phyloP scores from a whole-genome alignment of 2,888 invertebrate genomes.

The Drosophila sordidula region DNA sequence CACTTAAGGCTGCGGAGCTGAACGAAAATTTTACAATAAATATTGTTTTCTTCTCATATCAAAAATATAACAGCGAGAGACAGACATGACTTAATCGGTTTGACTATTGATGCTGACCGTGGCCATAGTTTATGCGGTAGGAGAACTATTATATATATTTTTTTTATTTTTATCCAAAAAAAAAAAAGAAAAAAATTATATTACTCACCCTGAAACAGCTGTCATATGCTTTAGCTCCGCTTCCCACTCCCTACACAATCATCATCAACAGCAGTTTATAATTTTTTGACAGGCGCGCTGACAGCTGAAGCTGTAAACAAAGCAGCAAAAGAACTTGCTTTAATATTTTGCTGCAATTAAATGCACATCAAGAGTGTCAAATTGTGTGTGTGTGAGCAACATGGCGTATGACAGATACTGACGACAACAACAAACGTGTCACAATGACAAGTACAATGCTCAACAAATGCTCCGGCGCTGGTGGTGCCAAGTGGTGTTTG shows the following conservation, averaged over 20 bases:
- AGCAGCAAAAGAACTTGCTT: slow-evolving; percentile 12
- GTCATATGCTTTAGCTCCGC: background rate
- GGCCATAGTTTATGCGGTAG: too few relatives aligned
- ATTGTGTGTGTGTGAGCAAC: slow-evolving; percentile 43
- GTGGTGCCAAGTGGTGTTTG: background rate
- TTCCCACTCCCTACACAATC: background rate
- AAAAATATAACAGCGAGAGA: background rate
- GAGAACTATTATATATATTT: too few relatives aligned
- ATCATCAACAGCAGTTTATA: slow-evolving; percentile 2
- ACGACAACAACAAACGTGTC: slow-evolving; percentile 25
- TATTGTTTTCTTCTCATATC: slow-evolving; percentile 4
- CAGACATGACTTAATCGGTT: background rate
- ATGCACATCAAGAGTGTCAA: slow-evolving; percentile 70
- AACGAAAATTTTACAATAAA: slow-evolving; percentile 3
- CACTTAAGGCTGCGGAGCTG: background rate
- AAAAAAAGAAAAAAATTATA: background rate
- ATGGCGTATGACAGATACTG: slow-evolving; percentile 54
- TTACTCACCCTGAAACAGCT: background rate
- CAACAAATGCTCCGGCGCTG: slow-evolving; percentile 35
- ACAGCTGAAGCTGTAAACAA: slow-evolving; percentile 13
- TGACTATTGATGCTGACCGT: background rate
- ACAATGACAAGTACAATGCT: slow-evolving; percentile 31
- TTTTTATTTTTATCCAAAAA: too few relatives aligned
- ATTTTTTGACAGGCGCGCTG: slow-evolving; percentile 6
- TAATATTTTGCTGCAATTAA: slow-evolving; percentile 66